Base-by-base conservation (phyloP, 2,797 vertebrate genomes). In the Rallus crepitans region DNA sequence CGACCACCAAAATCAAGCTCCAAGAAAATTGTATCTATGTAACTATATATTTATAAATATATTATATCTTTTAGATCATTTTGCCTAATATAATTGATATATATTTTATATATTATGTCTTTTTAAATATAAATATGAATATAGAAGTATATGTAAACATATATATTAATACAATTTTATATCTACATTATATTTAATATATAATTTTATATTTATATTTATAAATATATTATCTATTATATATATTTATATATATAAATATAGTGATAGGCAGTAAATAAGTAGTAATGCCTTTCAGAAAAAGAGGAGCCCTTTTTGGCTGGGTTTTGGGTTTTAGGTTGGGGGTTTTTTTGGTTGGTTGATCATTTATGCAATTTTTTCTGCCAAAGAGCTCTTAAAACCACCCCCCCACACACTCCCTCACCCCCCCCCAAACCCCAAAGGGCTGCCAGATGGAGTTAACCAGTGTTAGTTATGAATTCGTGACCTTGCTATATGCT, bases 261-360 rank as follows among this genome's bases (percentile, higher is more conserved):
- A 3, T 0, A 47, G 23, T 0, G 8, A 59, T 39, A 45, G 6
- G 4, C 15, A 31, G 28, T 23, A 68, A 47, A 90, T 12, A 24
- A 65, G 15, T 1, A 37, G 3, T 61, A 31, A 37, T 37, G 37
- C 37, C 19, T 27, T 25, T 3, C 3, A 2, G 12, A 28, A 25
- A 37, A 5, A 66, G 6, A 3, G 13, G 9, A 50, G 50, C 50
- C 3, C 19, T 1, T 27, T 39, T 52, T 28, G 4, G 27, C 5
- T 3, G 48, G 4, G 9, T 35, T 59, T 66, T 15, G 15, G 7
- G 5, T 75, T 50, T 23, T 37, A 6, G 23, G 23, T 24, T 50
- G 47, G 47, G 8, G 8, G 1, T 6, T 25, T 33, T 30, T 57
- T 39, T 39, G 21, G 25, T 40, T 39, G 40, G n/a, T 52, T 59